Conservation (phyloP, 2,113 vertebrate species). For the Osmerus eperlanus region DNA sequence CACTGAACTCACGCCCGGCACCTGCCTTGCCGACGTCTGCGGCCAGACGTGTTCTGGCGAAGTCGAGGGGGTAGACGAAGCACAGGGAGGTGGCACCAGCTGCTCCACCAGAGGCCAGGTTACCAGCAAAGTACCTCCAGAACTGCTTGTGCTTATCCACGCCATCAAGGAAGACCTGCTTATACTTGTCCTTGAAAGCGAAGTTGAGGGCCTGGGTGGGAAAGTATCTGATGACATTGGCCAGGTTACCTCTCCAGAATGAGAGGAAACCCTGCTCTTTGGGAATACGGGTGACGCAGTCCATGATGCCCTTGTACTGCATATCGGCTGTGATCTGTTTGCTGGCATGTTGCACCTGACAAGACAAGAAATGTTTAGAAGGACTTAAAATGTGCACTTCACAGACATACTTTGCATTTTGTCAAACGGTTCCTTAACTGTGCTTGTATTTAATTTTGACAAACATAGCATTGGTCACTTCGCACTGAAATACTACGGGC, state of each 20-base stretch:
- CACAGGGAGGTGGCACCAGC: slow-evolving; percentile 87
- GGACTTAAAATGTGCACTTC: neutral
- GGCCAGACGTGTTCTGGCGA: slow-evolving; percentile 84
- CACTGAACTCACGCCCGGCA: slow-evolving; percentile 75
- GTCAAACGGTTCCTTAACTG: neutral
- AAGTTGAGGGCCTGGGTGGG: slow-evolving; percentile 93
- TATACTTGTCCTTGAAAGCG: slow-evolving; percentile 93
- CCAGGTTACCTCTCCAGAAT: slow-evolving; percentile 88
- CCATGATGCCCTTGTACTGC: slow-evolving; percentile 89
- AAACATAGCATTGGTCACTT: too few species aligned
- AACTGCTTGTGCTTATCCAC: slow-evolving; percentile 86
- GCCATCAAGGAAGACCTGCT: slow-evolving; percentile 84
- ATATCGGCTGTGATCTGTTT: slow-evolving; percentile 82
- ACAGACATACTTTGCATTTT: neutral
- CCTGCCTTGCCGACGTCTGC: slow-evolving; percentile 83
- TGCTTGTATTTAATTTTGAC: neutral
- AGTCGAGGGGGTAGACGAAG: slow-evolving; percentile 88
- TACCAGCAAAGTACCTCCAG: slow-evolving; percentile 90
- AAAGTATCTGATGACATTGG: slow-evolving; percentile 91
- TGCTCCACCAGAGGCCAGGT: slow-evolving; percentile 85
- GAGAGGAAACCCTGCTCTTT: slow-evolving; percentile 86
- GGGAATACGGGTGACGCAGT: slow-evolving; percentile 85
- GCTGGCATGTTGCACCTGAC: slow-evolving; percentile 79
- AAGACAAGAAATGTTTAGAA: neutral
- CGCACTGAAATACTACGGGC: too few species aligned